Evolutionary conservation across 2,113 vertebrate species (phyloP).

Genomic region (Myanophis thanlyinensis): DNA sequence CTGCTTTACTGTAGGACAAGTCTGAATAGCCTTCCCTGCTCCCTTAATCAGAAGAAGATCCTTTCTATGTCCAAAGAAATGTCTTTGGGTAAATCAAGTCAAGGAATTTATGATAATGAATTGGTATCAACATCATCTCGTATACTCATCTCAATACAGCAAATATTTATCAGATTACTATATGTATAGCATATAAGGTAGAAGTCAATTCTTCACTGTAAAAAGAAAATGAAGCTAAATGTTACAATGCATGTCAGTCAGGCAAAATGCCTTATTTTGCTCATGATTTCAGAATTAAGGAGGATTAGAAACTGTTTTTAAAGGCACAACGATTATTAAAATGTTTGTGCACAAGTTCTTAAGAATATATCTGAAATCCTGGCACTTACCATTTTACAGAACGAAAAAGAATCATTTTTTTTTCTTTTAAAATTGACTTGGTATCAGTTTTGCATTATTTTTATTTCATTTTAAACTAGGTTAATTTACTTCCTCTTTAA

Average conservation of each 20-base stretch:
- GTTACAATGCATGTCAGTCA: neutral
- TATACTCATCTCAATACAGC: neutral
- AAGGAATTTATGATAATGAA: neutral
- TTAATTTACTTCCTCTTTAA: slow-evolving; percentile 1
- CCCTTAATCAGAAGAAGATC: neutral
- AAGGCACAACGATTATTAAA: neutral
- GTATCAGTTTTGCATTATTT: neutral
- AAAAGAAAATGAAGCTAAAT: neutral
- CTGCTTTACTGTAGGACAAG: neutral
- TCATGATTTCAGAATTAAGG: neutral
- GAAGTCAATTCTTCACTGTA: neutral
- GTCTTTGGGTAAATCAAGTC: neutral
- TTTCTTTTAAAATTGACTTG: neutral
- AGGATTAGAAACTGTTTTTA: neutral
- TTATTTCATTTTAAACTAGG: neutral
- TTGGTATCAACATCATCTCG: neutral
- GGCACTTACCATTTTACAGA: neutral
- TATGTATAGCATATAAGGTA: neutral
- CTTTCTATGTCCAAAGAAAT: neutral
- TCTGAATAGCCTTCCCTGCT: neutral
- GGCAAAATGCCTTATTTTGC: neutral
- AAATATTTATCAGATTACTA: neutral
- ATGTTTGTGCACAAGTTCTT: neutral
- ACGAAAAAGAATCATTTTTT: slow-evolving; percentile 26
- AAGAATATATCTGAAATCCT: neutral